Percentiles rank a stretch among this genome's conserved stretches.
These are phyloP conservation scores for Dicrurus megarhynchus DNA, from an alignment of 2,113 vertebrate species.

Conservation along the genomic window DNA sequence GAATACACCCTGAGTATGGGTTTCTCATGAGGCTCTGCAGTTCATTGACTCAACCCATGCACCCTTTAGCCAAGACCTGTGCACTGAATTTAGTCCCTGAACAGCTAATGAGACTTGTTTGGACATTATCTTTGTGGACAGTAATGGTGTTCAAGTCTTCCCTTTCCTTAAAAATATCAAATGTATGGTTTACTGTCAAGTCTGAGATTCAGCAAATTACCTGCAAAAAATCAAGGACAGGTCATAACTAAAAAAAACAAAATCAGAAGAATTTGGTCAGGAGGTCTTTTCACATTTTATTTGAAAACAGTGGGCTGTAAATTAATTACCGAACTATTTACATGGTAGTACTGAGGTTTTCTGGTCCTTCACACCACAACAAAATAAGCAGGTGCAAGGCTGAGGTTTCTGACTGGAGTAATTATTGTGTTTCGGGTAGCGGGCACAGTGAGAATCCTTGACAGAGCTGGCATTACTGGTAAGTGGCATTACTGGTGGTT, in stretches of 20 bases:
- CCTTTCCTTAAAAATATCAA: background rate
- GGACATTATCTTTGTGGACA: background rate
- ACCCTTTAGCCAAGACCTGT: background rate
- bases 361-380: background rate
- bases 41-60: background rate
- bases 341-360: background rate
- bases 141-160: background rate
- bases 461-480: background rate
- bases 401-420: background rate
- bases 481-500: background rate
- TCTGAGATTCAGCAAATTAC: background rate
- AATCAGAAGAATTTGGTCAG: background rate
- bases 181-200: background rate
- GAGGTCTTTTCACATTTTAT: slow-evolving; percentile 18
- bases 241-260: background rate
- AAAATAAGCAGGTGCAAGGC: background rate
- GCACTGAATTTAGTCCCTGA: background rate
- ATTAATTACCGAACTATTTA: background rate
- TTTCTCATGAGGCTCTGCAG: background rate
- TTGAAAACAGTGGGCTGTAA: background rate
- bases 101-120: background rate
- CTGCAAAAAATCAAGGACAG: background rate
- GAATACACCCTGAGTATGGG: background rate
- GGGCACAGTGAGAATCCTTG: background rate
- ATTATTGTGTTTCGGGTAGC: background rate